Evolutionary conservation across 2,113 vertebrate genomes (phyloP).

Genomic region (Rousettus leschenaultii): DNA sequence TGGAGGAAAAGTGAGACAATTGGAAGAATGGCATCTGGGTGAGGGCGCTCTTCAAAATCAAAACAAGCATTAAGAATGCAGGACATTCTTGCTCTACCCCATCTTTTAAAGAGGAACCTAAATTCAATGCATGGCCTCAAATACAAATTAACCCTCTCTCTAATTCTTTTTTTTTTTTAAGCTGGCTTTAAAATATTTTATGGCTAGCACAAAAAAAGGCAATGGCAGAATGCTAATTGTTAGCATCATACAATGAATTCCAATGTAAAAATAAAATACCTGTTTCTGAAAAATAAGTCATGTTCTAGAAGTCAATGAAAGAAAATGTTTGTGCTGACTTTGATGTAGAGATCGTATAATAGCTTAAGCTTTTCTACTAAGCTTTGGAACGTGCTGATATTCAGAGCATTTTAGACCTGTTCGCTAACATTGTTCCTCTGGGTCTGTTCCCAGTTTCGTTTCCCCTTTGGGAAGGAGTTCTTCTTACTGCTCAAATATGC

Average conservation of each 20-base stretch:
- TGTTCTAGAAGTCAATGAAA: background rate
- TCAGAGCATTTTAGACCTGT: conserved; percentile 17
- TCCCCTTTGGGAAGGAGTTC: conserved; percentile 43
- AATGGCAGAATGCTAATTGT: background rate
- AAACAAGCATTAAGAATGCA: background rate
- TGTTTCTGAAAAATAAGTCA: background rate
- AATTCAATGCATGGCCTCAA: background rate
- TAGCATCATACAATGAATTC: background rate
- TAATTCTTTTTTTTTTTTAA: background rate
- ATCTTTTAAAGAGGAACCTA: background rate
- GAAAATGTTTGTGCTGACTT: background rate
- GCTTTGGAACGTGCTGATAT: conserved; percentile 32
- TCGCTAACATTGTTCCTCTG: conserved; percentile 42
- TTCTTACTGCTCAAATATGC: conserved; percentile 39
- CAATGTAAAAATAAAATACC: background rate
- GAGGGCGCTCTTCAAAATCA: background rate
- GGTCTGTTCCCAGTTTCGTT: conserved; percentile 54
- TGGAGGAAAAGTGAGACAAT: conserved; percentile 48
- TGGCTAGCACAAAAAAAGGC: background rate
- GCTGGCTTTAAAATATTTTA: background rate
- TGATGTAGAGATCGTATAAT: background rate
- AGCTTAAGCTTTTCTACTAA: background rate
- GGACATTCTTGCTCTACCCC: background rate
- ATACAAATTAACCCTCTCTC: background rate
- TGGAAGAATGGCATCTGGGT: background rate